Percentiles rank a stretch among this genome's conserved stretches.
These are phyloP conservation scores for Fragum fragum DNA, from an alignment of 2,888 invertebrate genomes.

Conservation along the genomic window DNA sequence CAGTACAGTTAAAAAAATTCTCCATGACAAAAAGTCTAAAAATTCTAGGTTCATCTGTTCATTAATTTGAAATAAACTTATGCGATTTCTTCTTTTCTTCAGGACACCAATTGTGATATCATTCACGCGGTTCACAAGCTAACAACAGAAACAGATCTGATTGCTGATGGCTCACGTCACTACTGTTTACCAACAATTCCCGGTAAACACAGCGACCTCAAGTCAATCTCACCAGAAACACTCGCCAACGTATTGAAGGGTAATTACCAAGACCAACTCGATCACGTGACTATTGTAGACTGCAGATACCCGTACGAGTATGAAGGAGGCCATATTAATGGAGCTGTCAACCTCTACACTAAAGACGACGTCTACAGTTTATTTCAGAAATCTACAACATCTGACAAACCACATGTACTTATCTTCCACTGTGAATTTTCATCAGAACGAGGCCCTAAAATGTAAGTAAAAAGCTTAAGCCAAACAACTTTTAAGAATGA, in stretches of 20 bases:
- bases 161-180: constrained; percentile 59
- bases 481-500: too few species aligned
- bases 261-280: constrained; percentile 31
- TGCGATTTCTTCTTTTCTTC: too few species aligned
- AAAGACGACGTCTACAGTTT: constrained; percentile 52
- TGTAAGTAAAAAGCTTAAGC: too few species aligned
- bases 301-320: too few species aligned
- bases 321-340: constrained; percentile 57
- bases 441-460: constrained; percentile 62
- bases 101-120: too few species aligned
- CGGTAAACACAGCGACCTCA: constrained; percentile 80
- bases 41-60: too few species aligned
- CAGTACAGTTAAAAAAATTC: too few species aligned
- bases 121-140: constrained; percentile 56
- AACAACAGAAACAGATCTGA: constrained; percentile 43
- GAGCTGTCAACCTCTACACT: constrained; percentile 56
- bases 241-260: constrained; percentile 50
- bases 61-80: too few species aligned
- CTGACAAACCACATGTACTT: constrained; percentile 57
- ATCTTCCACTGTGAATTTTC: constrained; percentile 67
- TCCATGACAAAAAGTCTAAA: too few species aligned
- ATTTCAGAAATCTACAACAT: constrained; percentile 32
- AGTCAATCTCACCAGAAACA: constrained; percentile 77
- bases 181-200: constrained; percentile 76
- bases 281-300: constrained; percentile 46